Evolutionary conservation across 2,797 vertebrate genomes (phyloP), one percentile per base, ranked within the genome.

Genomic region (Emys orbicularis): DNA sequence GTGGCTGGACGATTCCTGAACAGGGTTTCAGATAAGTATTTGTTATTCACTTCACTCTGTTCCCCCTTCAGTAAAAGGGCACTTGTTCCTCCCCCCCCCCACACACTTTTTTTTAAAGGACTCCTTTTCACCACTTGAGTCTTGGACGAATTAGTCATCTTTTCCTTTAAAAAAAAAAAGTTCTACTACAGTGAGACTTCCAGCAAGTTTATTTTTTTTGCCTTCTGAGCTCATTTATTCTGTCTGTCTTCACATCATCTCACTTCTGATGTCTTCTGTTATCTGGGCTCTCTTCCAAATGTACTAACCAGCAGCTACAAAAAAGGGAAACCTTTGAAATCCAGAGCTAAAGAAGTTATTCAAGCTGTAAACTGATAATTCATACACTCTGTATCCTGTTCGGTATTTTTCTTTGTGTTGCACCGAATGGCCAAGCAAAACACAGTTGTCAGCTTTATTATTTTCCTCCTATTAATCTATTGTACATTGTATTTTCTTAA

Each of bases 271-370:
- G 83, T 95, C 94, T 98, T 92, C 90, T 98, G 89, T 83, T 95
- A 86, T 94, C 91, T 97, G 94, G 96, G 96, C 96, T 97, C 92
- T 95, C 95, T 98, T 97, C 95, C 96, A 97, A 96, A 88, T 84
- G 52, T 84, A 86, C 88, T 89, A 92, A 96, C 94, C 94, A 94
- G 96, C 96, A 97, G 90, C 89, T 96, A 92, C 93, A 68, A 87
- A 92, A 74, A 96, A 97, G 92, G 92, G 93, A 95, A 93, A 94
- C 92, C 92, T 95, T 93, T 97, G 95, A 96, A 88, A 96, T 95
- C 89, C 61, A 92, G 91, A 95, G 92, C 87, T 94, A 93, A 97
- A 97, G 91, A 94, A 96, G 83, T 89, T 88, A 88, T 94, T 96
- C 84, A 82, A 89, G 41, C 93, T 92, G 80, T 76, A 92, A 94